These are phyloP conservation scores for Drosophila subpulchrella DNA, from an alignment of 1,140 invertebrate genomes.

Conservation along the genomic window DNA sequence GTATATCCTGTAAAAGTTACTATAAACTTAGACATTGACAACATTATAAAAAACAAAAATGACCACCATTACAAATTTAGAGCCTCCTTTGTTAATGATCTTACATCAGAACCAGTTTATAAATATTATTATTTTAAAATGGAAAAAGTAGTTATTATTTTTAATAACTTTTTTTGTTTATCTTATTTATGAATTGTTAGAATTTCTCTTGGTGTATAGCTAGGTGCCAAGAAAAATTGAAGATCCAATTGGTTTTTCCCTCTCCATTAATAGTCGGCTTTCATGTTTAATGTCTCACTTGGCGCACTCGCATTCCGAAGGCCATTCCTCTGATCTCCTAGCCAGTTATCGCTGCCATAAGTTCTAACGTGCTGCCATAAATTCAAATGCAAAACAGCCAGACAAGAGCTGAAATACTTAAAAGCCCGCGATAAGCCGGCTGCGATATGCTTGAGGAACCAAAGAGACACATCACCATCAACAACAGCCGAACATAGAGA, in stretches of 20 bases:
- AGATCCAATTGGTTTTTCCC: constrained; percentile 43
- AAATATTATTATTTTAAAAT: too few relatives aligned
- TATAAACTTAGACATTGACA: too few relatives aligned
- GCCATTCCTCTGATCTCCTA: constrained; percentile 29
- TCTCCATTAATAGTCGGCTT: constrained; percentile 40
- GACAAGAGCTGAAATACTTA: constrained; percentile 53
- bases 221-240: constrained; percentile 19
- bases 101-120: too few relatives aligned
- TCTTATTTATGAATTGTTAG: too few relatives aligned
- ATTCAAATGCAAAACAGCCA: constrained; percentile 64
- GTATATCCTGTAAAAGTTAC: too few relatives aligned
- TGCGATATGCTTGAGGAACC: constrained; percentile 43
- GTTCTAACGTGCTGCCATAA: constrained; percentile 75
- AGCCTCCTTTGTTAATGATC: too few relatives aligned
- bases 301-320: constrained; percentile 39
- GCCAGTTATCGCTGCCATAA: constrained; percentile 55
- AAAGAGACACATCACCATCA: constrained; percentile 27
- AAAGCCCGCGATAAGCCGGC: constrained; percentile 61
- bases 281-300: constrained; percentile 67
- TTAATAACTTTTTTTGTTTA: too few relatives aligned
- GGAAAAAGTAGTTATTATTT: too few relatives aligned
- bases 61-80: too few relatives aligned
- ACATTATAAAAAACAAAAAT: too few relatives aligned
- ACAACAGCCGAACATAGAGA: constrained; percentile 36
- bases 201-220: neutral